A percentile compares a stretch with the other conserved stretches of the same genome.
These are phyloP conservation scores for Oncorhynchus keta DNA, from an alignment of 2,113 vertebrate species.

Conservation along the genomic window DNA sequence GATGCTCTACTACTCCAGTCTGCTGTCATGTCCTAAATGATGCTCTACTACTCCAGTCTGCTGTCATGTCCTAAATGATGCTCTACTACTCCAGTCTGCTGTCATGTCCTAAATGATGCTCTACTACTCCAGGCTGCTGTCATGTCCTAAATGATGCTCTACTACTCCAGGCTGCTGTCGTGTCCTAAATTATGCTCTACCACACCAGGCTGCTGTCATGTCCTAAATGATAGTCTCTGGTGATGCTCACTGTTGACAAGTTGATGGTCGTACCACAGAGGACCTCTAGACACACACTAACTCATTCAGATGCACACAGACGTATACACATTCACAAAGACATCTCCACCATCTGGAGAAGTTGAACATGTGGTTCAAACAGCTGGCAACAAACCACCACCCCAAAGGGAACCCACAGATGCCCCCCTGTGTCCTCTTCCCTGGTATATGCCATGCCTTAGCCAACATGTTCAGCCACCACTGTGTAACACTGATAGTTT, in stretches of 20 bases:
- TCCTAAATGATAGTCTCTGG: slow-evolving; percentile 5
- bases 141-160: too few species aligned
- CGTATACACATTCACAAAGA: neutral
- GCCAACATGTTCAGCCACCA: neutral
- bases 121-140: too few species aligned
- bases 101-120: too few species aligned
- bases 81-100: too few species aligned
- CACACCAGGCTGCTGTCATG: neutral
- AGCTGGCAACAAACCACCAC: neutral
- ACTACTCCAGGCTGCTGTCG: too few species aligned
- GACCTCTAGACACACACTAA: slow-evolving; percentile 8
- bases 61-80: too few species aligned
- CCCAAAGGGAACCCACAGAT: neutral
- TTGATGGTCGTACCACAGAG: slow-evolving; percentile 34
- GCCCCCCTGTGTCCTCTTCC: too few species aligned
- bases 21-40: too few species aligned
- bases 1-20: too few species aligned
- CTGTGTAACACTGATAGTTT: neutral
- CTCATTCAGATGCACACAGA: slow-evolving; percentile 25
- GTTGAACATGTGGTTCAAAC: neutral
- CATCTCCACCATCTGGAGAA: neutral
- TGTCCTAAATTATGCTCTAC: neutral
- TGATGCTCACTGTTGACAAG: slow-evolving; percentile 35
- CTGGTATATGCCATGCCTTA: too few species aligned
- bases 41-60: too few species aligned